Evolutionary conservation across 2,797 vertebrate species (phyloP).

Genomic region (Microctenopoma lineatum): DNA sequence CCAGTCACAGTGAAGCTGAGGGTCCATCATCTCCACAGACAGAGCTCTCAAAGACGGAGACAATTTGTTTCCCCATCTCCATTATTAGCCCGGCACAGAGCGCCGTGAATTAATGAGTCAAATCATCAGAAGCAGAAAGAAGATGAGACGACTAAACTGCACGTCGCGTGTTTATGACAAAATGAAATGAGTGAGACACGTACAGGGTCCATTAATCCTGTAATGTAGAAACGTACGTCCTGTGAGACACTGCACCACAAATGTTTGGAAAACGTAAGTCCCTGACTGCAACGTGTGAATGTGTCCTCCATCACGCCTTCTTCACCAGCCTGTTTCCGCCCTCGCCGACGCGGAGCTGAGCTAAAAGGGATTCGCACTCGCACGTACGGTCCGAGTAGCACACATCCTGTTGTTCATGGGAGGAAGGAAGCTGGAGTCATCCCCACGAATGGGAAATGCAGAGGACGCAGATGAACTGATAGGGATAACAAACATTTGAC

Average conservation of each 20-base stretch:
- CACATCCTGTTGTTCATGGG: conserved; percentile 73
- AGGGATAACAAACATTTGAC: conserved; percentile 49
- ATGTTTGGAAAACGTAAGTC: neutral
- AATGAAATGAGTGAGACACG: conserved; percentile 37
- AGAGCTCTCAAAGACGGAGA: conserved; percentile 43
- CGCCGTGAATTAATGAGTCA: conserved; percentile 65
- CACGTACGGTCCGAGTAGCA: conserved; percentile 48
- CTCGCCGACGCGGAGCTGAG: neutral
- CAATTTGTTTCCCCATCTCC: conserved; percentile 55
- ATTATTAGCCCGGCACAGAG: conserved; percentile 47
- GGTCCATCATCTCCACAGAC: conserved; percentile 31
- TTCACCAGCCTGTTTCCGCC: conserved; percentile 5
- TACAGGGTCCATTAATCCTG: conserved; percentile 46
- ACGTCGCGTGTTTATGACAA: conserved; percentile 55
- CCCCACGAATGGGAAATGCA: conserved; percentile 65
- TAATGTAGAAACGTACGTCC: conserved; percentile 34
- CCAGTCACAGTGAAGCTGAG: conserved; percentile 34
- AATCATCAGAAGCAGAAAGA: conserved; percentile 63
- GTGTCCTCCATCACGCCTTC: neutral
- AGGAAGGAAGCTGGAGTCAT: conserved; percentile 67
- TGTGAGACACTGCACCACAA: conserved; percentile 15
- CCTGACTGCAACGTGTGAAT: neutral
- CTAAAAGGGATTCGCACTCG: conserved; percentile 55
- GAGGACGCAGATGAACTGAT: conserved; percentile 50
- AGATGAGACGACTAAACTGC: conserved; percentile 45